Evolutionary conservation across 2,113 vertebrate species (phyloP).

Genomic region (Pelobates fuscus): DNA sequence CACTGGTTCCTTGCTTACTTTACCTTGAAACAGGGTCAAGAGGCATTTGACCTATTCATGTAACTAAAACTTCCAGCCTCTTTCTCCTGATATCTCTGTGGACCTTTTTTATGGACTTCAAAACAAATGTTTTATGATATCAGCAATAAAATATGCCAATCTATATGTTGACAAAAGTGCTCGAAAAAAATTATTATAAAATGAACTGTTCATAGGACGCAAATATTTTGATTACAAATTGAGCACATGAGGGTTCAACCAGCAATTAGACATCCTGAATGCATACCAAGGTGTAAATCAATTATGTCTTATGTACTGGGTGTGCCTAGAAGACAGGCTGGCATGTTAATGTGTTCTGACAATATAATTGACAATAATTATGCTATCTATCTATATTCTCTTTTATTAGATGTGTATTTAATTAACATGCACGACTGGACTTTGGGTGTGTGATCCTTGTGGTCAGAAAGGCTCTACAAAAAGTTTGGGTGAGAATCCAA

Average conservation of each 20-base stretch:
- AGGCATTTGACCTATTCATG: slow-evolving; percentile 13
- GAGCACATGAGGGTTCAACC: slow-evolving; percentile 6
- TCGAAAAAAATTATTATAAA: neutral
- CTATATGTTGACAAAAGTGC: neutral
- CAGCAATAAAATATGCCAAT: neutral
- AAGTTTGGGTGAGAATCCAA: too few species aligned
- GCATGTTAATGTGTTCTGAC: slow-evolving; percentile 43
- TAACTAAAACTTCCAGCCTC: neutral
- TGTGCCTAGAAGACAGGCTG: slow-evolving; percentile 10
- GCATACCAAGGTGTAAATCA: slow-evolving; percentile 29
- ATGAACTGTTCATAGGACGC: neutral
- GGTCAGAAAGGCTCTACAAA: neutral
- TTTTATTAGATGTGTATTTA: slow-evolving; percentile 20
- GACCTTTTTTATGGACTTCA: neutral
- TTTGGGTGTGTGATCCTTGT: neutral
- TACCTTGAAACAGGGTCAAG: slow-evolving; percentile 31
- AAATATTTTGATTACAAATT: neutral
- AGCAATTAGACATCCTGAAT: slow-evolving; percentile 36
- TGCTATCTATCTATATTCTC: slow-evolving; percentile 25
- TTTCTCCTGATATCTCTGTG: neutral
- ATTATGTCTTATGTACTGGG: slow-evolving; percentile 23
- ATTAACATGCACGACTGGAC: neutral
- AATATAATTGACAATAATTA: slow-evolving; percentile 40
- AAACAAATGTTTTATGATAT: neutral
- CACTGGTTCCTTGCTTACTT: slow-evolving; percentile 14